Evolutionary conservation across 2,797 vertebrate species (phyloP).

Genomic region (Enteromius mattozi): DNA sequence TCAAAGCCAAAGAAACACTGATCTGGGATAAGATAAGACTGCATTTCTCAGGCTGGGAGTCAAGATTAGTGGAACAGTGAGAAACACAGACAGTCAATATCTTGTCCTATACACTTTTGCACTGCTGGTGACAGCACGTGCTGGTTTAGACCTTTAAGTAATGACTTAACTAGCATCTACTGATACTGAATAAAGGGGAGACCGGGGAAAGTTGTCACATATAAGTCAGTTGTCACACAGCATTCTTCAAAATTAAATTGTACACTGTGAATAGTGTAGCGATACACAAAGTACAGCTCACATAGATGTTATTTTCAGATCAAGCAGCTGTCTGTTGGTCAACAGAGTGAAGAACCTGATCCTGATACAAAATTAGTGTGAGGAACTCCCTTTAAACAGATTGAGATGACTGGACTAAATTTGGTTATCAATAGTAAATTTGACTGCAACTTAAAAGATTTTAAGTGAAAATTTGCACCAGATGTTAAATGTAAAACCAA

Average conservation of each 20-base stretch:
- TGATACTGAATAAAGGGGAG: background rate
- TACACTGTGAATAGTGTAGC: background rate
- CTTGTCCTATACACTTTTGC: background rate
- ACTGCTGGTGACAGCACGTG: background rate
- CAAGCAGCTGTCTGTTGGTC: background rate
- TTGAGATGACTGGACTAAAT: background rate
- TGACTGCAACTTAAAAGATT: background rate
- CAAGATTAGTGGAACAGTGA: background rate
- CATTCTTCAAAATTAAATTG: background rate
- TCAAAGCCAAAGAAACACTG: constrained; percentile 67
- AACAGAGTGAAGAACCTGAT: background rate
- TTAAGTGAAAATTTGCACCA: background rate
- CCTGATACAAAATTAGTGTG: background rate
- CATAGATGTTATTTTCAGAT: background rate
- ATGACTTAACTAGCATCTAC: background rate
- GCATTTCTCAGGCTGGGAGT: background rate
- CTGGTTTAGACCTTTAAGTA: background rate
- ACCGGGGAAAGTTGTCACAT: background rate
- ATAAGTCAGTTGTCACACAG: background rate
- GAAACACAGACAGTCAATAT: background rate
- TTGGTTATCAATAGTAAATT: background rate
- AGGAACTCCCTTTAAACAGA: background rate
- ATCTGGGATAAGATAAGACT: constrained; percentile 67
- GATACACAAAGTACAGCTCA: background rate
- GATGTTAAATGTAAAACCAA: background rate